These are phyloP conservation scores for Diglossa cyanea DNA, from an alignment of 2,797 vertebrate genomes.

Conservation along the genomic window DNA sequence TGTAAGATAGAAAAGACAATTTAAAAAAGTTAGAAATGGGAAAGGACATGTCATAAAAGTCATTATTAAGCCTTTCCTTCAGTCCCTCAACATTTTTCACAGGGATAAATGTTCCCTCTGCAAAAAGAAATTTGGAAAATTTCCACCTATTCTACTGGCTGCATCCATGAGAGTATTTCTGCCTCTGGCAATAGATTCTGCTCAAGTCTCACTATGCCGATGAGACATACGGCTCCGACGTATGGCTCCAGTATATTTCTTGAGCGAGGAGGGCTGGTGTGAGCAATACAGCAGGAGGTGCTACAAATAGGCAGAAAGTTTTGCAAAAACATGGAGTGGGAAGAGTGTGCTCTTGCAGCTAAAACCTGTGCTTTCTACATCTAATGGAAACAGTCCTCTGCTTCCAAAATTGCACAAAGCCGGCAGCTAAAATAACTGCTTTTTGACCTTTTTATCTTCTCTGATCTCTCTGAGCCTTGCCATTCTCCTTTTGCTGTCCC, in stretches of 20 bases:
- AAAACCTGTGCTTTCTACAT: conserved; percentile 47
- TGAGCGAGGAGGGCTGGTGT: conserved; percentile 52
- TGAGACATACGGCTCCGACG: conserved; percentile 53
- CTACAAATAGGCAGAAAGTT: conserved; percentile 68
- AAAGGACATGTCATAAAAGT: conserved; percentile 26
- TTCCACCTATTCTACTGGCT: conserved; percentile 58
- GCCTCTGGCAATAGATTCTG: conserved; percentile 62
- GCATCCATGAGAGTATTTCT: conserved; percentile 52
- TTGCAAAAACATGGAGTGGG: conserved; percentile 63
- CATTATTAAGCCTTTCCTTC: conserved; percentile 26
- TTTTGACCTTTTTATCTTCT: conserved; percentile 48
- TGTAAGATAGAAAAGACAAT: conserved; percentile 21
- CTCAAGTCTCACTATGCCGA: conserved; percentile 15
- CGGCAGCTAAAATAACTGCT: conserved; percentile 4
- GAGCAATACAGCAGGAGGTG: conserved; percentile 67
- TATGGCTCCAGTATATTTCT: conserved; percentile 57
- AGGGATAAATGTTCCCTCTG: conserved; percentile 28
- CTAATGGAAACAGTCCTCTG: conserved; percentile 35
- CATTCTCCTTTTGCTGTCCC: background rate
- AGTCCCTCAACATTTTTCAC: conserved; percentile 31
- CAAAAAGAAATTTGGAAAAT: conserved; percentile 53
- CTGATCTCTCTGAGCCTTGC: background rate
- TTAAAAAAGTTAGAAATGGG: background rate
- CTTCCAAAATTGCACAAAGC: conserved; percentile 42
- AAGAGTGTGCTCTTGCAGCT: conserved; percentile 54